Evolutionary conservation across 1,140 invertebrate genomes (phyloP).

Genomic region (Hesperophylax magnus): DNA sequence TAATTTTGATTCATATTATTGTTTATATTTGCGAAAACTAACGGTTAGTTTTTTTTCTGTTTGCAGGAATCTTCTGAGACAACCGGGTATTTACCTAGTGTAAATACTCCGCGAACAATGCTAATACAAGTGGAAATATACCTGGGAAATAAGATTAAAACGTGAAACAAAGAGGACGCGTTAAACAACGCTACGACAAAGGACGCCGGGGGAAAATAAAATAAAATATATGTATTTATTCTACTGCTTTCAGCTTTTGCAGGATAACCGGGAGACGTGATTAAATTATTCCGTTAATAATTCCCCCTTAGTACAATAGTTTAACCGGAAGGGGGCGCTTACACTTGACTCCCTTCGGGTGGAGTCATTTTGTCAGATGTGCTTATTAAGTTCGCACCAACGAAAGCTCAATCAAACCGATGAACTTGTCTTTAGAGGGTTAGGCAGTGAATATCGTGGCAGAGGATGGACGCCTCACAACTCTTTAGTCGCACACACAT

Average conservation of each 20-base stretch:
- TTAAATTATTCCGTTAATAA: constrained; percentile 34
- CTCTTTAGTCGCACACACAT: too few species aligned
- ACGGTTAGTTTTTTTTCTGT: neutral
- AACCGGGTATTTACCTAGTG: constrained; percentile 21
- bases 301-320: constrained; percentile 17
- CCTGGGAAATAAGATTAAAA: constrained; percentile 54
- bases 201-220: constrained; percentile 48
- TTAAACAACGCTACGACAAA: constrained; percentile 55
- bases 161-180: constrained; percentile 47
- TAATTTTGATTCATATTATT: too few species aligned
- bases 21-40: neutral
- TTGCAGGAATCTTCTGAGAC: constrained; percentile 4
- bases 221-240: constrained; percentile 56
- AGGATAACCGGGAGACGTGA: constrained; percentile 25
- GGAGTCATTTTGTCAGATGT: neutral
- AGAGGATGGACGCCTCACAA: too few species aligned
- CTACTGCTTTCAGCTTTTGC: neutral
- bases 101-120: constrained; percentile 25
- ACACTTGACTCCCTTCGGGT: neutral
- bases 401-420: too few species aligned
- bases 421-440: too few species aligned
- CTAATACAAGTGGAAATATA: constrained; percentile 26
- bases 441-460: too few species aligned
- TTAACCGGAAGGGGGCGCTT: neutral
- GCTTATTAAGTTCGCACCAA: too few species aligned